Percentiles rank a stretch among this genome's conserved stretches.
Evolutionary conservation across 2,888 invertebrate genomes (phyloP).

Genomic region (Amblyteles armatorius): DNA sequence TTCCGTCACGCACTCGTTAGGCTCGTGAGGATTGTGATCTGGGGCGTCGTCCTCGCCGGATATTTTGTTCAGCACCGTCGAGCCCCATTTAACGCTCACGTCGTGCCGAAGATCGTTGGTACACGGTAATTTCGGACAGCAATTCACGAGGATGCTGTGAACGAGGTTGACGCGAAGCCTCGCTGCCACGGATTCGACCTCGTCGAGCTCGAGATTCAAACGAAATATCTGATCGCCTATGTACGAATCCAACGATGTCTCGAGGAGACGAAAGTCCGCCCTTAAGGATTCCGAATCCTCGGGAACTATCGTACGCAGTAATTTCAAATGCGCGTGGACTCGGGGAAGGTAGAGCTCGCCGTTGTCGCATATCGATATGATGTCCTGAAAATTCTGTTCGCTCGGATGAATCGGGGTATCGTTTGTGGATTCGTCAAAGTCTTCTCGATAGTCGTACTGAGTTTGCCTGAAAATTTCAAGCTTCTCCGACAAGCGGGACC

Average conservation of each 20-base stretch:
- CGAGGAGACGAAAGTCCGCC: conserved; percentile 68
- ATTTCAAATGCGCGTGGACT: conserved; percentile 74
- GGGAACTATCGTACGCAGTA: conserved; percentile 76
- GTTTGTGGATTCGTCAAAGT: conserved; percentile 50
- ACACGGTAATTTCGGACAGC: conserved; percentile 88
- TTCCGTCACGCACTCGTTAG: conserved; percentile 78
- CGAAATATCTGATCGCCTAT: conserved; percentile 87
- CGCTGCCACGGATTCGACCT: conserved; percentile 89
- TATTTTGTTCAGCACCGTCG: conserved; percentile 82
- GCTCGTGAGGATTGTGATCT: conserved; percentile 70
- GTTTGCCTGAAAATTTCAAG: conserved; percentile 64
- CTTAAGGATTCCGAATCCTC: conserved; percentile 37
- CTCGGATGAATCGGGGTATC: conserved; percentile 36
- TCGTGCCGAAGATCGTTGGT: conserved; percentile 81
- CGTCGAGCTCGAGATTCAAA: conserved; percentile 88
- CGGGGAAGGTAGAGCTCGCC: conserved; percentile 74
- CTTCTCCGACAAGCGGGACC: conserved; percentile 73
- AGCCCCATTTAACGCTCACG: conserved; percentile 72
- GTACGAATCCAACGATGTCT: conserved; percentile 75
- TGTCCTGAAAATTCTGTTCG: conserved; percentile 70
- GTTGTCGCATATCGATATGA: conserved; percentile 71
- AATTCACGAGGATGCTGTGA: conserved; percentile 90
- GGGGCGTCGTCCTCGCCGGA: conserved; percentile 78
- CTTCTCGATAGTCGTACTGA: conserved; percentile 32
- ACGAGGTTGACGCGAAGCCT: conserved; percentile 91